Base-by-base conservation (phyloP, 2,113 vertebrate genomes). In the Tapirus terrestris region DNA sequence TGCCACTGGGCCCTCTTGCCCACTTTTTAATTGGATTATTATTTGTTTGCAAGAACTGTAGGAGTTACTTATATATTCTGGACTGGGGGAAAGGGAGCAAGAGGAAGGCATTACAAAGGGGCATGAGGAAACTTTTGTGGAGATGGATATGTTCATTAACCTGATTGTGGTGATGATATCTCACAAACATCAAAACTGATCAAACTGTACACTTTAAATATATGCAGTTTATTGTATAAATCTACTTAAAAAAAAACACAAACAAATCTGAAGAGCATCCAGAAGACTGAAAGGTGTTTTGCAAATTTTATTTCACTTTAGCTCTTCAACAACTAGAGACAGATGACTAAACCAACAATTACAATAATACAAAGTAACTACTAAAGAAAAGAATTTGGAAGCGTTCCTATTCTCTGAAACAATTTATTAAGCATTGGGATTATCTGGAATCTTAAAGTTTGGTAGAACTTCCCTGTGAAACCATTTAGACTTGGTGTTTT, bases 231-330 rank as follows among this genome's bases (percentile, higher is more conserved):
- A 91, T 11, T 79, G 48, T 14, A 79, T 45, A 82, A 82, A 82
- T 17, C 31, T 48, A 33, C 63, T 91, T 91, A 53, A 53, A 53
- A 53, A 6, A 17, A 70, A 70, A 58, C n/a, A n/a, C n/a, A 81
- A 9, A 67, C 8, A 61, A 75, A 88, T 36, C 75, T 36, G 23
- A 31, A 51, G n/a, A 77, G 18, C 25, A n/a, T 63, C 17, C 63
- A 92, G 51, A 60, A 82, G 48, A 60, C 36, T 92, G 53, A 60
- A 67, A 51, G 79, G 45, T 90, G 61, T 67, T 53, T 51, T 29
- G 61, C 45, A 53, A 67, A 82, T 36, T 83, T 92, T 83, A 61
- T 70, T 92, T 92, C 90, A 72, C 36, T 45, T 72, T 36, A 92
- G 90, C 31, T 39, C 67, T 81, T 72, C 70, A 76, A 14, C 75